A percentile compares a stretch with the other conserved stretches of the same genome.
phyloP scores from a whole-genome alignment of 1,140 invertebrate genomes.

The Drosophila lowei region DNA sequence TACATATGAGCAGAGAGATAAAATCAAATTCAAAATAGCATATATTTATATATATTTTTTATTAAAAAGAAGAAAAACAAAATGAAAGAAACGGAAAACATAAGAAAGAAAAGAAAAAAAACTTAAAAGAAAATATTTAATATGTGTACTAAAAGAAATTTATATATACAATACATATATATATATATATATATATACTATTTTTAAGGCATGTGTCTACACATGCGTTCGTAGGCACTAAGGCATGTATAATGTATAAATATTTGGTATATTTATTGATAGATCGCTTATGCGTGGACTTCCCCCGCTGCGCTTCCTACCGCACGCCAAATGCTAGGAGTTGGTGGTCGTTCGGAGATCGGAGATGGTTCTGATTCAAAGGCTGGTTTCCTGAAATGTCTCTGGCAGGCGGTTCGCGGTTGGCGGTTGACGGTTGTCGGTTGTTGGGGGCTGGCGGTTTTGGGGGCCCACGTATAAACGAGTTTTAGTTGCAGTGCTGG shows the following conservation, averaged over 20 bases:
- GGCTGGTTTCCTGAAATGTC: slow-evolving; percentile 46
- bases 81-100: slow-evolving; percentile 32
- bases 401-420: slow-evolving; percentile 7
- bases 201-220: slow-evolving; percentile 66
- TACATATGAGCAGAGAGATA: slow-evolving; percentile 80
- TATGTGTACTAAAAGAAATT: slow-evolving; percentile 68
- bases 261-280: slow-evolving; percentile 66
- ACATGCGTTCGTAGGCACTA: slow-evolving; percentile 62
- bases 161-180: slow-evolving; percentile 66
- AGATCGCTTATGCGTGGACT: slow-evolving; percentile 49
- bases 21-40: slow-evolving; percentile 78
- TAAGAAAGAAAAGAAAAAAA: slow-evolving; percentile 26
- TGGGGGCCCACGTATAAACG: slow-evolving; percentile 8
- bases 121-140: slow-evolving; percentile 61
- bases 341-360: slow-evolving; percentile 14
- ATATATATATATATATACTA: slow-evolving; percentile 46
- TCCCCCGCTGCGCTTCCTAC: slow-evolving; percentile 7
- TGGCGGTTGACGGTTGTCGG: not conserved
- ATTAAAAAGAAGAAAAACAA: slow-evolving; percentile 59
- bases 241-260: slow-evolving; percentile 65
- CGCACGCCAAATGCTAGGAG: slow-evolving; percentile 25
- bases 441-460: too few relatives aligned
- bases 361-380: slow-evolving; percentile 9
- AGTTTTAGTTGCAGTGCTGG: slow-evolving; percentile 35
- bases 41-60: slow-evolving; percentile 81